Evolutionary conservation across 1,140 invertebrate genomes (phyloP), one percentile per base, ranked within the genome.

Genomic region (Delia radicum): DNA sequence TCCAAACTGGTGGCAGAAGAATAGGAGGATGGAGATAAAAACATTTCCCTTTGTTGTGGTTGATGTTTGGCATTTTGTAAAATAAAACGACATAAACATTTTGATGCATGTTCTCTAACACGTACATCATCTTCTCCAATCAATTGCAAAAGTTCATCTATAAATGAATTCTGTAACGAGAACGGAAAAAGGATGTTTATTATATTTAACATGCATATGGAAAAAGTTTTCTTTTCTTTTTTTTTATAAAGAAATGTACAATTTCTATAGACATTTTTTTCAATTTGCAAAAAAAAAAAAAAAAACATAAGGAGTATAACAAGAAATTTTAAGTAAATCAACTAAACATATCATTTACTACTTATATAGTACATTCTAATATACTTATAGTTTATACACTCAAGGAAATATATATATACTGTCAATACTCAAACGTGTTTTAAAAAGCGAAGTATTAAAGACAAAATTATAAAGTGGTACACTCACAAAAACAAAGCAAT

Each of bases 51-150:
- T 24, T 74, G 77, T 27, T 75, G 42, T 13, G 33, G 28, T 21
- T 76, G 31, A 65, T 80, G 79, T 78, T 81, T 81, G 78, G 81
- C 79, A 75, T 81, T 85, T 83, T 82, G 81, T 79, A 85, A 85
- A 80, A 86, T 85, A 81, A 82, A 86, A 69, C 79, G 79, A 77
- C 82, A 82, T 28, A 86, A 77, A 78, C 82, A 82, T 78, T 78
- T 76, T 74, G 80, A 81, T 71, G 83, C 79, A 77, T 85, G 80
- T 71, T 85, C 81, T 74, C 85, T 79, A 62, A 86, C 83, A 73
- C 85, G 85, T 71, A 79, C 80, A 84, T 86, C 85, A 83, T 83
- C 81, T 73, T 86, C 83, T 76, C 82, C 82, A 74, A 86, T 74
- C 77, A 86, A 75, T 74, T 83, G 80, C 76, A 83, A 78, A 81